Conservation (phyloP, 35 echinoderm and acorn worm species). For the Anneissia japonica region DNA sequence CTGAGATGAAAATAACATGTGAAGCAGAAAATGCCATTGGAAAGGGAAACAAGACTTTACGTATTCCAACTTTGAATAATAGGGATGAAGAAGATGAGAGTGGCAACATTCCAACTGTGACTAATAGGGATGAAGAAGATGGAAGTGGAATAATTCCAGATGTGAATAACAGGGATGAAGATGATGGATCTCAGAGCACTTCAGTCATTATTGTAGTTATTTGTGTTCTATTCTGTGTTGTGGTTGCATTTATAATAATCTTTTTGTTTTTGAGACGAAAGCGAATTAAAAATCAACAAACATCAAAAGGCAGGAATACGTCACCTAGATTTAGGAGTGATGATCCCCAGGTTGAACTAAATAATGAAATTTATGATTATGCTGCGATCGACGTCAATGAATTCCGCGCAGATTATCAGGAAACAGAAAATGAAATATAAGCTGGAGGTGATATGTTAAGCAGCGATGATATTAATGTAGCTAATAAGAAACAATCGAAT, state of each 20-base stretch:
- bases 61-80: background rate
- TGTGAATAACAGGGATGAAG: too few species aligned
- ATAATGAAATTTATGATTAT: background rate
- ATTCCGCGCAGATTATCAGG: too few species aligned
- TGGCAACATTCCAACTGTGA: too few species aligned
- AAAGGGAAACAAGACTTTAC: background rate
- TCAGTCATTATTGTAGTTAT: background rate
- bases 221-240: background rate
- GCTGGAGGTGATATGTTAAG: background rate
- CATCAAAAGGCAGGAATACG: background rate
- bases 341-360: background rate
- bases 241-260: background rate
- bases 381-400: background rate
- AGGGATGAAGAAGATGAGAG: background rate
- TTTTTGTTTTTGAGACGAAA: background rate
- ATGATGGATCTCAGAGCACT: background rate
- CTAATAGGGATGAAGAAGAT: too few species aligned
- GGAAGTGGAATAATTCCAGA: too few species aligned
- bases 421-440: background rate
- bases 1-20: background rate
- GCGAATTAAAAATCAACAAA: background rate
- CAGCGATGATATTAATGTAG: background rate
- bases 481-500: background rate
- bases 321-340: background rate
- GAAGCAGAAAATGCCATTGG: background rate